A percentile compares a stretch with the other conserved stretches of the same genome.
These are phyloP conservation scores for Chalcis sispes DNA, from an alignment of 2,888 invertebrate genomes.

Conservation along the genomic window DNA sequence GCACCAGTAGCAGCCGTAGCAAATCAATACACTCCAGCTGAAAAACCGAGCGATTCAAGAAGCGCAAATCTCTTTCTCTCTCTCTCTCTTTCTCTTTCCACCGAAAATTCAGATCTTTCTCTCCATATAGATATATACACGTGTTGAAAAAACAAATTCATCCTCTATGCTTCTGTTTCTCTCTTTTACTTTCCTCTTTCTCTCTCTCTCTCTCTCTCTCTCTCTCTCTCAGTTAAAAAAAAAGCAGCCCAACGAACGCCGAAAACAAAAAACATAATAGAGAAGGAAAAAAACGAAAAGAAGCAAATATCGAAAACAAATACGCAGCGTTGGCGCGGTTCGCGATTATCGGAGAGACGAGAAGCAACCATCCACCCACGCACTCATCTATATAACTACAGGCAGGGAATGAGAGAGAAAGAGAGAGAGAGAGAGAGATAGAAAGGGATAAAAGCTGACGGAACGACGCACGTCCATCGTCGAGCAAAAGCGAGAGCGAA, in stretches of 20 bases:
- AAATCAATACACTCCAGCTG: not conserved
- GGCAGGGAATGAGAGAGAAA: constrained; percentile 6
- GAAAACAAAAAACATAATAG: constrained; percentile 8
- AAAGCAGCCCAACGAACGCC: not conserved
- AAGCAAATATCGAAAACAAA: constrained; percentile 64
- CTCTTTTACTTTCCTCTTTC: not conserved
- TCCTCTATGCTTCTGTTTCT: not conserved
- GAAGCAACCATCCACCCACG: too few relatives aligned
- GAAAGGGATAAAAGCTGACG: constrained; percentile 65
- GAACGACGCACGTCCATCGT: constrained; percentile 47
- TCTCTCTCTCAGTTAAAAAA: not conserved
- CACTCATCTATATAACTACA: too few relatives aligned
- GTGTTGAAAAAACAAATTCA: constrained; percentile 36
- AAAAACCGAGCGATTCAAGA: constrained; percentile 11
- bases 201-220: not conserved
- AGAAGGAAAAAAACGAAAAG: constrained; percentile 25
- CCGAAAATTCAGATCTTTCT: not conserved
- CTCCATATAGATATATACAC: too few relatives aligned
- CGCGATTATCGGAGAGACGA: constrained; percentile 67
- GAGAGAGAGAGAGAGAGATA: constrained; percentile 64
- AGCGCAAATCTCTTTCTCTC: constrained; percentile 21
- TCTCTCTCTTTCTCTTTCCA: too few relatives aligned
- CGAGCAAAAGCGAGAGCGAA: not conserved
- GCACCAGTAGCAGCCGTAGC: not conserved
- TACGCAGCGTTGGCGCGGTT: constrained; percentile 52